Conservation (phyloP, 2,888 invertebrate species). For the Barypeithes pellucidus region DNA sequence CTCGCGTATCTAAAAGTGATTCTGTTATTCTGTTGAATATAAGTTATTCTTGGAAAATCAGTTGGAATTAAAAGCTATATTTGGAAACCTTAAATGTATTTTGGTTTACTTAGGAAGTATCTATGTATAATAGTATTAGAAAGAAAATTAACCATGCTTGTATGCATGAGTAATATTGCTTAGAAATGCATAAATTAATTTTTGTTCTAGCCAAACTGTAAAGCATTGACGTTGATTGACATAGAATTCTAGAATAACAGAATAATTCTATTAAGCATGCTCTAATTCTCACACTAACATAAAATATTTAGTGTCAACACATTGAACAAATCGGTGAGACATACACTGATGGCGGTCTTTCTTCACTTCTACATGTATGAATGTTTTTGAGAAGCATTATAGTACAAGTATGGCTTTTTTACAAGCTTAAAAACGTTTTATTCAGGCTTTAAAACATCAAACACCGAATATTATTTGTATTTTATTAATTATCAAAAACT, state of each 20-base stretch:
- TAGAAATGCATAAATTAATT: neutral
- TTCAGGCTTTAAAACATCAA: neutral
- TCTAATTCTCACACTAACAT: conserved; percentile 7
- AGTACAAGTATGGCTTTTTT: neutral
- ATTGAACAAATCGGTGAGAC: neutral
- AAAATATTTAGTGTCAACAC: conserved; percentile 12
- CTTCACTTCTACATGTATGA: conserved; percentile 5
- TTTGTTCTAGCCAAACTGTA: neutral
- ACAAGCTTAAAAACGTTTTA: neutral
- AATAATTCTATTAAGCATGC: conserved; percentile 17
- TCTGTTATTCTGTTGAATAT: conserved; percentile 15
- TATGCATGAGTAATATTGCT: conserved; percentile 6
- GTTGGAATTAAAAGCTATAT: conserved; percentile 55
- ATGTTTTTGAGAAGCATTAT: conserved; percentile 5
- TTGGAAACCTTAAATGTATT: conserved; percentile 1
- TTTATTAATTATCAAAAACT: neutral
- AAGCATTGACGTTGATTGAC: neutral
- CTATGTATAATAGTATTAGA: neutral
- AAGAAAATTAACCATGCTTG: neutral
- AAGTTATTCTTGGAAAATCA: conserved; percentile 47
- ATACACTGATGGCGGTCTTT: neutral
- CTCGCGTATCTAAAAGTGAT: conserved; percentile 74
- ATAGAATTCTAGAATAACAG: neutral
- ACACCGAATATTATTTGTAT: neutral
- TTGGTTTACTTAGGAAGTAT: conserved; percentile 5